Conservation (phyloP, 2,113 vertebrate genomes). For the Etheostoma spectabile region DNA sequence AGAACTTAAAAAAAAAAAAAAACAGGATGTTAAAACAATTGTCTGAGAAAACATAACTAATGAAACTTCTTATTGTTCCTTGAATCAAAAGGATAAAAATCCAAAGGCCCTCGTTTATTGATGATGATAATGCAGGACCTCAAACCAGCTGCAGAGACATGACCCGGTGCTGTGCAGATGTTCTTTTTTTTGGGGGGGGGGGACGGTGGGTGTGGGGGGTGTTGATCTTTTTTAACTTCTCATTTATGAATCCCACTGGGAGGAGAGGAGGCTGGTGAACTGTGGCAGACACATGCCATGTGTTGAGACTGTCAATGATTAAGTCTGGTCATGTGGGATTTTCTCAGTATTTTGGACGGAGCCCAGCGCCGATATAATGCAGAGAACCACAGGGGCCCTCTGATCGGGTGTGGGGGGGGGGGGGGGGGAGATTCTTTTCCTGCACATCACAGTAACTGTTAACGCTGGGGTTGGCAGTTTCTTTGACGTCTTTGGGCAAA, state of each 20-base stretch:
- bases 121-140: not conserved
- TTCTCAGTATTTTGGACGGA: slow-evolving; percentile 28
- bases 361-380: slow-evolving; percentile 30
- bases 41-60: not conserved
- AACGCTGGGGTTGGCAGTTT: not conserved
- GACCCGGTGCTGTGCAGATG: not conserved
- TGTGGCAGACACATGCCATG: slow-evolving; percentile 6
- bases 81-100: not conserved
- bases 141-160: not conserved
- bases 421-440: not conserved
- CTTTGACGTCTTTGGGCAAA: too few relatives aligned
- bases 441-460: not conserved
- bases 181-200: not conserved
- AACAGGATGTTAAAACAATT: not conserved
- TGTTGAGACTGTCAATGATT: slow-evolving; percentile 33
- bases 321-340: slow-evolving; percentile 28
- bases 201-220: too few relatives aligned
- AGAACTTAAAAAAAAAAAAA: not conserved
- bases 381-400: slow-evolving; percentile 14
- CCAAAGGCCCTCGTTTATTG: slow-evolving; percentile 16
- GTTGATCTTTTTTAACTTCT: slow-evolving; percentile 3
- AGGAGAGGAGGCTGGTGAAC: not conserved
- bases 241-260: slow-evolving; percentile 16
- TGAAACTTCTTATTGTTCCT: not conserved
- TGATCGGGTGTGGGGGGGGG: not conserved